Conservation (phyloP, 1,140 invertebrate species). For the Dufourea novaeangliae region DNA sequence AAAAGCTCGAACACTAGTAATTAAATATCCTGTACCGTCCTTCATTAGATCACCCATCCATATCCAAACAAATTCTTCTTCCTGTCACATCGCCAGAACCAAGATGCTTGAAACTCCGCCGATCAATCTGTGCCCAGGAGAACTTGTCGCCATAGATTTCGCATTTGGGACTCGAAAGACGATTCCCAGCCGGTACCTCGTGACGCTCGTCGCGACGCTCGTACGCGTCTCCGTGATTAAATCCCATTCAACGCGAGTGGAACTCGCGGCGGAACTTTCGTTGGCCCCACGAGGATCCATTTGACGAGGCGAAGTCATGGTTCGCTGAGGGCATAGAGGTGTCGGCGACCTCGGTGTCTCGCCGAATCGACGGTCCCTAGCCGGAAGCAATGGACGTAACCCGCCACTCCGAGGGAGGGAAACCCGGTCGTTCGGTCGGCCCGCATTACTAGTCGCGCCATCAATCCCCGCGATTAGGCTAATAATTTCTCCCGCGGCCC, state of each 20-base stretch:
- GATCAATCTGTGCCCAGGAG: neutral
- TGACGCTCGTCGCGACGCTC: neutral
- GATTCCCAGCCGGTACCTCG: neutral
- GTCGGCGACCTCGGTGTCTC: conserved; percentile 22
- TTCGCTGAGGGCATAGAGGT: neutral
- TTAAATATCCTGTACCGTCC: too few species aligned
- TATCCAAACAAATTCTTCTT: too few species aligned
- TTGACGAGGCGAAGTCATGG: too few species aligned
- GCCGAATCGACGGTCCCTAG: neutral
- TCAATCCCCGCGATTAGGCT: conserved; percentile 60
- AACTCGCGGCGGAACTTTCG: conserved; percentile 24
- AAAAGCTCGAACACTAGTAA: too few species aligned
- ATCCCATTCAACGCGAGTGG: conserved; percentile 31
- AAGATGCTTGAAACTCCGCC: too few species aligned
- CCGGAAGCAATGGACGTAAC: conserved; percentile 24
- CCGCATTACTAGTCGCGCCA: conserved; percentile 52
- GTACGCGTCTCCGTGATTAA: conserved; percentile 35
- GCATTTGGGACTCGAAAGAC: neutral
- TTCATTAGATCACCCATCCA: too few species aligned
- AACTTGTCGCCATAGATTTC: conserved; percentile 29
- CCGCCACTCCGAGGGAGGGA: too few species aligned
- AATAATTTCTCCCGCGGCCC: conserved; percentile 48
- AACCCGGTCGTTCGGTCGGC: conserved; percentile 33
- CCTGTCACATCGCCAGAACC: too few species aligned
- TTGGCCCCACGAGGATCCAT: neutral